Percentiles rank a stretch among this genome's conserved stretches.
These are phyloP conservation scores for Acanthurus leucopareius DNA, from an alignment of 2,797 vertebrate species.

Conservation along the genomic window DNA sequence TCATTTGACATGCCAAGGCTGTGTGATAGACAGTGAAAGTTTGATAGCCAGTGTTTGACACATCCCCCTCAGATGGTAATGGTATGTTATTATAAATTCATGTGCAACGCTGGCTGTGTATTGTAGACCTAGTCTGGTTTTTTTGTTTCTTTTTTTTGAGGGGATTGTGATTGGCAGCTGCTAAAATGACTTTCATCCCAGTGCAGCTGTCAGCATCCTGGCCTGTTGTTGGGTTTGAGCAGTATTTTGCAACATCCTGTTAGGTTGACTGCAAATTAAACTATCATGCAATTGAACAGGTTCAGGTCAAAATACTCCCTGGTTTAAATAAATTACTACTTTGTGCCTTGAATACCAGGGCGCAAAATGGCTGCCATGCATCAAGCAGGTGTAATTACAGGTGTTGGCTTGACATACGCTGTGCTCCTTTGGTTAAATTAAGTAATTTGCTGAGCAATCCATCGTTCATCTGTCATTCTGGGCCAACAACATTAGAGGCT, in stretches of 20 bases:
- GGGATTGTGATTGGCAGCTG: conserved; percentile 58
- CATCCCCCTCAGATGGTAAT: conserved; percentile 54
- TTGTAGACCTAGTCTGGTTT: conserved; percentile 16
- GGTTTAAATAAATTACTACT: conserved; percentile 61
- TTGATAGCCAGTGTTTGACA: conserved; percentile 54
- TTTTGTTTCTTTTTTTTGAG: conserved; percentile 39
- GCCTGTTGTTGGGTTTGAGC: conserved; percentile 45
- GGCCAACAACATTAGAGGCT: conserved; percentile 75
- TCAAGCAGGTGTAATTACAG: conserved; percentile 77
- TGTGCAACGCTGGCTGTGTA: conserved; percentile 47
- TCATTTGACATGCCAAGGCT: conserved; percentile 16
- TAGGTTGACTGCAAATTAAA: conserved; percentile 62
- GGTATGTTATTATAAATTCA: conserved; percentile 68
- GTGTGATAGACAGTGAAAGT: conserved; percentile 52
- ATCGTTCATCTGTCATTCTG: conserved; percentile 77
- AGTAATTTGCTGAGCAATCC: conserved; percentile 73
- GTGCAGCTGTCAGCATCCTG: conserved; percentile 52
- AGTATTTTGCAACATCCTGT: conserved; percentile 51
- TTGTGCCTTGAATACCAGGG: conserved; percentile 43
- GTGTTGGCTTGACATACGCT: conserved; percentile 69
- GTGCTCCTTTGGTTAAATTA: conserved; percentile 68
- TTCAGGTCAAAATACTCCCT: conserved; percentile 36
- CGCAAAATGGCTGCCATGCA: conserved; percentile 55
- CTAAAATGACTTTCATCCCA: conserved; percentile 65
- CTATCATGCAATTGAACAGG: conserved; percentile 28